Evolutionary conservation across 2,797 vertebrate species (phyloP), one percentile per base, ranked within the genome.

Genomic region (Fistularia tabacaria): DNA sequence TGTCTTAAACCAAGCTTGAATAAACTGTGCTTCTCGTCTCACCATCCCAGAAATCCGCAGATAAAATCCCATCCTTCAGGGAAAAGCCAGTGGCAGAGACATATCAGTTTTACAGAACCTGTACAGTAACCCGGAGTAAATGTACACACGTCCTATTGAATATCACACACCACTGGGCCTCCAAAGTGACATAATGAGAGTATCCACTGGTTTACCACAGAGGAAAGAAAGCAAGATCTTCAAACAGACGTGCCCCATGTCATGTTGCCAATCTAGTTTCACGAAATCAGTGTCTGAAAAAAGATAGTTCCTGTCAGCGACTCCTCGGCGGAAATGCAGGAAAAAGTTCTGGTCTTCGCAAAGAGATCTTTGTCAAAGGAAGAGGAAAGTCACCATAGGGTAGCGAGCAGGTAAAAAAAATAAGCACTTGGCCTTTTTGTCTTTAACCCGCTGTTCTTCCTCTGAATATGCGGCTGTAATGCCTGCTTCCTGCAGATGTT

Each of bases 401-500:
- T 14, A 63, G 59, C 59, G 60, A 74, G 77, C 71, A 76, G 80
- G 72, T 59, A 53, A 61, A 57, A 68, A 59, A 38, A 63, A 49
- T 52, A 3, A 45, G 55, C 76, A 38, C 56, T 64, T 57, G 64
- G 74, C 58, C 73, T 71, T 59, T 25, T 63, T 52, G 73, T 77
- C 82, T 82, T 47, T 73, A 56, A 77, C 82, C 78, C 54, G 76
- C 69, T 58, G 73, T 54, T 69, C 71, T 40, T 74, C 69, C 69
- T 71, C 63, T 54, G 73, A 52, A 52, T 54, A 59, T 71, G 62
- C 59, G 63, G 74, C 73, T 58, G 71, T 7, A 11, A 43, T 80
- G 84, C 79, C 80, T 6, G 54, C 11, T 73, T 68, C 71, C 55
- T 80, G 57, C 63, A 67, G 54, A 73, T 79, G 82, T 88, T 91